These are phyloP conservation scores for Pollenia amentaria DNA, from an alignment of 2,888 invertebrate genomes.

Conservation along the genomic window DNA sequence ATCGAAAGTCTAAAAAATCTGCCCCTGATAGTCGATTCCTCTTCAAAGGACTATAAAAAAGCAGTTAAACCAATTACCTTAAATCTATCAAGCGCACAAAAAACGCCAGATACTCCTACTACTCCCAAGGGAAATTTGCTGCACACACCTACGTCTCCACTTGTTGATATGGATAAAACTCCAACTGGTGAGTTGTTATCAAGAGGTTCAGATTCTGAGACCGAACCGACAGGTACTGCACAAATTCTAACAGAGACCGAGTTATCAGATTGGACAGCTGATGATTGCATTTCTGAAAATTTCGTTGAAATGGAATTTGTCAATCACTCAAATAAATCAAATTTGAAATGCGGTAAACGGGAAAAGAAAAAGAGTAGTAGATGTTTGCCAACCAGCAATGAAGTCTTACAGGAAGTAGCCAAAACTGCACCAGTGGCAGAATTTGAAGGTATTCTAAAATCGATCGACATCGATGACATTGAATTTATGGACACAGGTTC, in stretches of 20 bases:
- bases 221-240: conserved; percentile 87
- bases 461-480: conserved; percentile 90
- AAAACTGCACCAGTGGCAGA: conserved; percentile 80
- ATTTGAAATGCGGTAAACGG: conserved; percentile 83
- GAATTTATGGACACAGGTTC: conserved; percentile 95
- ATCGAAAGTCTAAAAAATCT: conserved; percentile 84
- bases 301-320: conserved; percentile 88
- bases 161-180: conserved; percentile 83
- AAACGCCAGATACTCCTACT: conserved; percentile 61
- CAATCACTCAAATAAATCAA: conserved; percentile 85
- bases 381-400: conserved; percentile 80
- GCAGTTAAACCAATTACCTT: conserved; percentile 81
- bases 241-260: conserved; percentile 93
- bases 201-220: conserved; percentile 88
- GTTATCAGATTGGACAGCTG: conserved; percentile 95
- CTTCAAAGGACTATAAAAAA: conserved; percentile 77
- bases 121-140: conserved; percentile 32
- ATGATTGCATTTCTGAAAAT: conserved; percentile 91
- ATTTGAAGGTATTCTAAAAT: conserved; percentile 84
- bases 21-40: conserved; percentile 82
- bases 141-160: conserved; percentile 71
- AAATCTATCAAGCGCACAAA: conserved; percentile 77
- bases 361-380: conserved; percentile 78
- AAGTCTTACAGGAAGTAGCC: conserved; percentile 78
- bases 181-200: conserved; percentile 82